Base-by-base conservation (phyloP, 2,888 invertebrate genomes). In the Zhuqinia jingwanae region DNA sequence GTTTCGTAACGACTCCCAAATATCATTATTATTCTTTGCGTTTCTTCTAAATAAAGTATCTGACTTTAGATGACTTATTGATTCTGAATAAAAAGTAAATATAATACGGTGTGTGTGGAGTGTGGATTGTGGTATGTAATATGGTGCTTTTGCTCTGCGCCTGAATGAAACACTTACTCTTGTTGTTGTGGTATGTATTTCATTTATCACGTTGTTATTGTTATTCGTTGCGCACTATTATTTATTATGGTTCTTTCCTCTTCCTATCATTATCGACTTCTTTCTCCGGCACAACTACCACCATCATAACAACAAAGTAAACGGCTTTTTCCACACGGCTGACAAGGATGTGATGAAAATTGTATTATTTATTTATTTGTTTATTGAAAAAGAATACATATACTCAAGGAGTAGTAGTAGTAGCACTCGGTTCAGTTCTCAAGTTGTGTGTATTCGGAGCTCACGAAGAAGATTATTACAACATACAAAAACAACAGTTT, bases 361-460 rank as follows among this genome's bases (percentile, higher is more conserved):
- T 63, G 27, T 60, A 65, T 65, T 65, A 65, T 70, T 70, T 70
- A 45, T 70, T 25, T 70, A 47, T 47, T 25, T 70, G 45, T 45
- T 70, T 47, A 45, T 70, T 47, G 45, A 20, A 36, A n/a, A 27
- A 65, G 15, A 65, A 65, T 65, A n/a, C n/a, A n/a, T n/a, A n/a
- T n/a, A n/a, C n/a, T n/a, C n/a, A n/a, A n/a, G n/a, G n/a, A n/a
- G n/a, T n/a, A n/a, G n/a, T n/a, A n/a, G n/a, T n/a, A n/a, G n/a
- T n/a, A n/a, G n/a, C n/a, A n/a, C n/a, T n/a, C n/a, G n/a, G n/a
- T n/a, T n/a, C n/a, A n/a, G n/a, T n/a, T n/a, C n/a, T n/a, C n/a
- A n/a, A n/a, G n/a, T n/a, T n/a, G n/a, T n/a, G n/a, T n/a, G n/a
- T n/a, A n/a, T n/a, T n/a, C n/a, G n/a, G n/a, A n/a, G n/a, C n/a